phyloP scores from a whole-genome alignment of 2,797 vertebrate genomes.

The Salmo trutta region DNA sequence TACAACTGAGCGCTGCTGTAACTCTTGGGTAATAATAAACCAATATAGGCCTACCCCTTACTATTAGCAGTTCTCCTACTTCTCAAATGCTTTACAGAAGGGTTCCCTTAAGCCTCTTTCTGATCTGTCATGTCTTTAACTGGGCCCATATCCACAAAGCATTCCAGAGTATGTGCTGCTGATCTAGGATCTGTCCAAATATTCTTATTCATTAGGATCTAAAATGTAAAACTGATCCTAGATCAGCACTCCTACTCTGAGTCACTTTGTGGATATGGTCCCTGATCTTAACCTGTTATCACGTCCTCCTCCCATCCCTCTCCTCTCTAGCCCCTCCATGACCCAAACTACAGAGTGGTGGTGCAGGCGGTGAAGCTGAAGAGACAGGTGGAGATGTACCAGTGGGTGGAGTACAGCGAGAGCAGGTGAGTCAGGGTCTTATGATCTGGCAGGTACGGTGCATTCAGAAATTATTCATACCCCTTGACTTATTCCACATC shows the following conservation, averaged over 20 bases:
- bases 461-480: no score
- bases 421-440: slow-evolving; percentile 79
- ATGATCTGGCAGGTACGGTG: background rate
- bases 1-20: background rate
- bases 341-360: slow-evolving; percentile 90
- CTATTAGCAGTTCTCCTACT: background rate
- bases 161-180: no score
- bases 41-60: background rate
- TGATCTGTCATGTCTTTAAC: background rate
- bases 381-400: slow-evolving; percentile 95
- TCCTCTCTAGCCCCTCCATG: slow-evolving; percentile 84
- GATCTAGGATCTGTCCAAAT: no score
- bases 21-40: no score
- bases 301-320: background rate
- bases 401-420: slow-evolving; percentile 92
- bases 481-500: no score
- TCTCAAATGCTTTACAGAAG: background rate
- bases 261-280: no score
- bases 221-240: no score
- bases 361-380: slow-evolving; percentile 90
- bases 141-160: background rate
- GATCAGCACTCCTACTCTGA: no score
- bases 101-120: background rate
- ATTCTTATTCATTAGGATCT: no score
- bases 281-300: background rate